A percentile compares a stretch with the other conserved stretches of the same genome.
Evolutionary conservation across 2,888 invertebrate genomes (phyloP).

Genomic region (Drosophila greeni): DNA sequence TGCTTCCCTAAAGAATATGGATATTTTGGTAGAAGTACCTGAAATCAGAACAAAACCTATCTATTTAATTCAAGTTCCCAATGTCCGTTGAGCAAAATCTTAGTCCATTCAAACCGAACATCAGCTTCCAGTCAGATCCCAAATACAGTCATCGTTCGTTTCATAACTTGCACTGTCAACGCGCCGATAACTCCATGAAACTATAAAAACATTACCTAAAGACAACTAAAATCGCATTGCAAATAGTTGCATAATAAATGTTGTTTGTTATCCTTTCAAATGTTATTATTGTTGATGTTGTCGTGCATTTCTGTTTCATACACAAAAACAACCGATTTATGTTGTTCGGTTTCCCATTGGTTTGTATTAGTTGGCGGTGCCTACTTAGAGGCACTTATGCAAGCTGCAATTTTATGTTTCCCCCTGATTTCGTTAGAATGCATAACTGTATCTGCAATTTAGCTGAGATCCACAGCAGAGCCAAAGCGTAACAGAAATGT

Average conservation of each 20-base stretch:
- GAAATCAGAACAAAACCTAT: neutral
- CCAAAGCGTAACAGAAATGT: slow-evolving; percentile 21
- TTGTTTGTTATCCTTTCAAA: slow-evolving; percentile 53
- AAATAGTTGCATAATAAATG: slow-evolving; percentile 60
- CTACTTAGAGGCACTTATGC: slow-evolving; percentile 66
- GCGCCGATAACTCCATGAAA: slow-evolving; percentile 11
- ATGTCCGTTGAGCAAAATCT: neutral
- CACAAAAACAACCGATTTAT: slow-evolving; percentile 23
- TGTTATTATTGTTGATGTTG: slow-evolving; percentile 59
- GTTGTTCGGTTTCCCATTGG: slow-evolving; percentile 30
- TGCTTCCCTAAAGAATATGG: neutral
- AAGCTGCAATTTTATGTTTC: slow-evolving; percentile 49
- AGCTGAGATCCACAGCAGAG: slow-evolving; percentile 27
- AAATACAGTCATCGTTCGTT: slow-evolving; percentile 14
- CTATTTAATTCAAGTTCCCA: neutral
- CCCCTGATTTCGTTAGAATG: slow-evolving; percentile 28
- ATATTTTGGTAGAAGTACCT: neutral
- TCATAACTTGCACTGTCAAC: slow-evolving; percentile 11
- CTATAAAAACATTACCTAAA: slow-evolving; percentile 18
- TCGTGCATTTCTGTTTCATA: slow-evolving; percentile 49
- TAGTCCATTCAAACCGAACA: neutral
- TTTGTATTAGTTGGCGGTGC: slow-evolving; percentile 57
- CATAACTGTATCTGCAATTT: slow-evolving; percentile 39
- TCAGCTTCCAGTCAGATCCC: neutral
- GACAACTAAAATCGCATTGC: slow-evolving; percentile 29